Percentiles rank a stretch among this genome's conserved stretches.
These are phyloP conservation scores for Huso huso DNA, from an alignment of 2,797 vertebrate genomes.

Conservation along the genomic window DNA sequence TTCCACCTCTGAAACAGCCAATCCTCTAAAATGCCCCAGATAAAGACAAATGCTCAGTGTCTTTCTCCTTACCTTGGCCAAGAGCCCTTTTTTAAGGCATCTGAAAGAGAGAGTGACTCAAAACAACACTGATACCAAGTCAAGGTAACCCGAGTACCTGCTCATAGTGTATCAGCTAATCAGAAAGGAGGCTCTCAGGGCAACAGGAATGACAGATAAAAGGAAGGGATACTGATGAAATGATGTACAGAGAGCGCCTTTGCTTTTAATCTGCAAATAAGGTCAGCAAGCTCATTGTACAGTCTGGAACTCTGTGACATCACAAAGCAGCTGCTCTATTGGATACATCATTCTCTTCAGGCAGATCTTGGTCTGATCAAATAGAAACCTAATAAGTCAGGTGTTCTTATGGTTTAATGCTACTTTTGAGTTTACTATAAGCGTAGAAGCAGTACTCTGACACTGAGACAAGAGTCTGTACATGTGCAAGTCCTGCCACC, in stretches of 20 bases:
- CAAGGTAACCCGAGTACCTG: neutral
- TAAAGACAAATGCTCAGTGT: neutral
- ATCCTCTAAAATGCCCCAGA: neutral
- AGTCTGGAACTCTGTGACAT: neutral
- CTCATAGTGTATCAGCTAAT: neutral
- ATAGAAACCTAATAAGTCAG: too few species aligned
- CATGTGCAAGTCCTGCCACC: too few species aligned
- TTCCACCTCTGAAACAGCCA: neutral
- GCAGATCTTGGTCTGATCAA: too few species aligned
- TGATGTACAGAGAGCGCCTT: neutral
- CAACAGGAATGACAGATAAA: neutral
- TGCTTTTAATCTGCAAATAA: neutral
- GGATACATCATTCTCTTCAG: neutral
- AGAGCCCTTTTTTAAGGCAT: neutral
- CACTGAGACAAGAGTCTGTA: too few species aligned
- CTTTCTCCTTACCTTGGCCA: neutral
- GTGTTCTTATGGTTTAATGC: neutral
- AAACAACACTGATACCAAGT: neutral
- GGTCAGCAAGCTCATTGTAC: neutral
- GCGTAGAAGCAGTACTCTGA: too few species aligned
- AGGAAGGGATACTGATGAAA: neutral
- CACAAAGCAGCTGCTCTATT: neutral
- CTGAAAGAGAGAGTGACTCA: neutral
- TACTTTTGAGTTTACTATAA: neutral
- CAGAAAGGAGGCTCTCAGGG: neutral